Evolutionary conservation across 1,140 invertebrate genomes (phyloP), one percentile per base, ranked within the genome.

Genomic region (Diuraphis noxia): DNA sequence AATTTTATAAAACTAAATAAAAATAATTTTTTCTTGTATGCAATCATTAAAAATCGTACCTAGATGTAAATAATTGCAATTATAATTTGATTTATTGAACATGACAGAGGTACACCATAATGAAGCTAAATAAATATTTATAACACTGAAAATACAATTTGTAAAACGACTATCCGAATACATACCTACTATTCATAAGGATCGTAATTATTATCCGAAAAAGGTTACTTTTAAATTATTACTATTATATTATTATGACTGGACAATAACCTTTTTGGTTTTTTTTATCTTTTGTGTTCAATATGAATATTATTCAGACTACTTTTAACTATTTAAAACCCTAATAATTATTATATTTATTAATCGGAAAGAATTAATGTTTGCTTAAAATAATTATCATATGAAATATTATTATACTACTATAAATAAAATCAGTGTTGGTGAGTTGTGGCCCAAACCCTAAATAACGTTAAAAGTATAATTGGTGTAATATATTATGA

Each of bases 141-240:
- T 84, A 41, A 84, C 30, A n/a, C 30, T 0, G 25, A n/a, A 84
- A 30, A 84, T 41, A 41, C 77, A 84, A 81, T 38, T 81, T 81
- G 23, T 38, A 38, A 81, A 84, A 84, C 40, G 10, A 40, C 40
- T 82, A 38, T 84, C 10, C 4, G 23, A 84, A 84, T 40, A 23
- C n/a, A 79, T 23, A 25, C 25, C 38, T 84, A 40, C 81, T 10
- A 84, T 41, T 84, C 40, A 30, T 40, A 72, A 72, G n/a, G 56
- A 72, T 72, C 34, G 23, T 84, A 41, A 84, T n/a, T 40, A 84
- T 84, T 40, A n/a, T n/a, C n/a, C 25, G 10, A 84, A 84, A n/a
- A 84, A 84, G 81, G 81, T 84, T 41, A 84, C n/a, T 84, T 41
- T 84, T 41, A 84, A 84, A 43, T 84, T 84, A 84, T 40, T 38